Evolutionary conservation across 2,797 vertebrate species (phyloP), one percentile per base, ranked within the genome.

Genomic region (Anas bernieri): DNA sequence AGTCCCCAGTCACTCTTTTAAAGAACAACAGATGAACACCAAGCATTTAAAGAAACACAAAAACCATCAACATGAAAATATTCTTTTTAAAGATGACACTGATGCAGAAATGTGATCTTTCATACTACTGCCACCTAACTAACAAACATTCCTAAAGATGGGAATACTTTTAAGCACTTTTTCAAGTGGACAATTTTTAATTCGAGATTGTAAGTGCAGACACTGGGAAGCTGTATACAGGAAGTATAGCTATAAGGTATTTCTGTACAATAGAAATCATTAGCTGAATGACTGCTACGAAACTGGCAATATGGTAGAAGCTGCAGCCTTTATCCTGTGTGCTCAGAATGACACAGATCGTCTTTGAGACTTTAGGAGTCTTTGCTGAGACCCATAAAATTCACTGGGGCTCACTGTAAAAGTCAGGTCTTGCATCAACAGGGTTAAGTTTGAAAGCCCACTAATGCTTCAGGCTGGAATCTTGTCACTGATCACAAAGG

Each of bases 81-180:
- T 2, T 48, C 17, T 37, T 75, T 83, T 46, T 56, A 28, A 77
- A 72, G 18, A 85, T 6, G 35, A 48, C 15, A 59, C 12, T 58
- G 54, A 43, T 72, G 20, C 30, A 79, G 45, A 58, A 3, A 7
- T 0, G 0, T 28, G 12, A 77, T 43, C 35, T 58, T 56, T 4
- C 1, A 70, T 25, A 14, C 17, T 72, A 69, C 61, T 41, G 45
- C 59, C 45, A 62, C 18, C 5, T 37, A 37, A 20, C 17, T 41
- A 66, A 0, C 0, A 18, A 91, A 67, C 37, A 69, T 67, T 91
- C 79, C 26, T n/a, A 77, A 5, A 0, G 0, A 62, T 41, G 16
- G 6, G 7, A 4, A 5, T 62, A 52, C 39, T 62, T 78, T 70
- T 69, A 52, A 66, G 43, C 11, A 81, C 4, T 35, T 79, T 41